Percentiles rank a stretch among this genome's conserved stretches.
Evolutionary conservation across 2,888 invertebrate species (phyloP).

Genomic region (Agrochola circellaris): DNA sequence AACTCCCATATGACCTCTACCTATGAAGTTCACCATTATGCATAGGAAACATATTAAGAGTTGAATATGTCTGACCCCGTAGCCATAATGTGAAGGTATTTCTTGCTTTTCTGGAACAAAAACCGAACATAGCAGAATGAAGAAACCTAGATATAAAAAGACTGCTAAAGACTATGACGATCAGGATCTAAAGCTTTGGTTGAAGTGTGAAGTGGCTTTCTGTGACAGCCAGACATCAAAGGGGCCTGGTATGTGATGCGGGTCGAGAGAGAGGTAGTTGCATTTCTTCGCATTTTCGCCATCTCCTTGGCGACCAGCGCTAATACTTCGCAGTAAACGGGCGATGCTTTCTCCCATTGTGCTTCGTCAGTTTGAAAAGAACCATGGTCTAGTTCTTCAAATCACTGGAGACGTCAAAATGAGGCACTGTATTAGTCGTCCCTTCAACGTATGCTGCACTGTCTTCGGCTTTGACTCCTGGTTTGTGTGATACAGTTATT

Average conservation of each 20-base stretch:
- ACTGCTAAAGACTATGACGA: neutral
- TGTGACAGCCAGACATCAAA: neutral
- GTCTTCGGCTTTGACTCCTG: neutral
- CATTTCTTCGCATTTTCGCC: neutral
- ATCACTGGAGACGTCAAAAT: neutral
- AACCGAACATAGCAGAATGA: neutral
- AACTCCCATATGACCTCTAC: constrained; percentile 78
- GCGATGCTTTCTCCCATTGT: neutral
- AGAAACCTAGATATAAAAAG: neutral
- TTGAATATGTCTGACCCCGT: constrained; percentile 78
- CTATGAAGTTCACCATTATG: constrained; percentile 68
- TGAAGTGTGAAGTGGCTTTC: neutral
- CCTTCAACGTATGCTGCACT: neutral
- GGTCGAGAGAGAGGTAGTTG: neutral
- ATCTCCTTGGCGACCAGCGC: neutral
- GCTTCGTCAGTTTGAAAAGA: neutral
- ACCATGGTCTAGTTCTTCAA: neutral
- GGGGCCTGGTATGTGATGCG: neutral
- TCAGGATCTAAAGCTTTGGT: neutral
- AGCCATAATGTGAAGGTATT: constrained; percentile 69
- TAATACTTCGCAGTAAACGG: neutral
- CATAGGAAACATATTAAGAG: constrained; percentile 70
- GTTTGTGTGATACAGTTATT: neutral
- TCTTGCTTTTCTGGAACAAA: constrained; percentile 64
- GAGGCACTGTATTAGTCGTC: neutral